Evolutionary conservation across 2,113 vertebrate species (phyloP), one percentile per base, ranked within the genome.

Genomic region (Scomber scombrus): DNA sequence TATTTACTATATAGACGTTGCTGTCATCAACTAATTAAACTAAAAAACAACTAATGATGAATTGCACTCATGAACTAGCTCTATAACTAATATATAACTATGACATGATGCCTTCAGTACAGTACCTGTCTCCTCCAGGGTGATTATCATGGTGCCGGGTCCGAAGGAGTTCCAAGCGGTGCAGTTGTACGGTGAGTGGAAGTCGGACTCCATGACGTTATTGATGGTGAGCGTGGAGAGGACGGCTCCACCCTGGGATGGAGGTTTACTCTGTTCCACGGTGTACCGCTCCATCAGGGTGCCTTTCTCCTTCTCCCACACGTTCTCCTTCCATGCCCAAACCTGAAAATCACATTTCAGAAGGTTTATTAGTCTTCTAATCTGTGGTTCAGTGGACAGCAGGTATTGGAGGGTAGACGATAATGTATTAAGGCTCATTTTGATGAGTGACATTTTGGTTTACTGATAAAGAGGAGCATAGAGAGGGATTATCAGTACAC

Each of bases 311-410:
- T 95, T 95, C 86, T 99, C 97, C 94, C 98, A 88, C 23, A 97
- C 94, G 16, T 98, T 98, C 93, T 99, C 98, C 91, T 98, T 97
- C 97, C 97, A 99, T 0, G 97, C 97, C 97, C 98, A 99, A 0
- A 97, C 97, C 98, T 98, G 74, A 9, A 46, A 58, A 65, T 11
- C 19, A 55, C 51, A 43, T 19, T 61, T 3, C 0, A 61, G 18
- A 67, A 6, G 10, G 1, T 52, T 46, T 5, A 58, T 26, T 45
- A 4, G 55, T 13, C 7, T 12, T 40, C 8, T n/a, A 6, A n/a
- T n/a, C 34, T 9, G 8, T 9, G 34, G 9, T 40, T 40, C 34
- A 40, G 6, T 40, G 34, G 34, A 40, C 34, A 40, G 34, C 34
- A 40, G 34, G 8, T 40, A 40, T 40, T 40, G 34, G 1, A 40